phyloP scores from a whole-genome alignment of 2,113 vertebrate species.

The Limnothrissa miodon region DNA sequence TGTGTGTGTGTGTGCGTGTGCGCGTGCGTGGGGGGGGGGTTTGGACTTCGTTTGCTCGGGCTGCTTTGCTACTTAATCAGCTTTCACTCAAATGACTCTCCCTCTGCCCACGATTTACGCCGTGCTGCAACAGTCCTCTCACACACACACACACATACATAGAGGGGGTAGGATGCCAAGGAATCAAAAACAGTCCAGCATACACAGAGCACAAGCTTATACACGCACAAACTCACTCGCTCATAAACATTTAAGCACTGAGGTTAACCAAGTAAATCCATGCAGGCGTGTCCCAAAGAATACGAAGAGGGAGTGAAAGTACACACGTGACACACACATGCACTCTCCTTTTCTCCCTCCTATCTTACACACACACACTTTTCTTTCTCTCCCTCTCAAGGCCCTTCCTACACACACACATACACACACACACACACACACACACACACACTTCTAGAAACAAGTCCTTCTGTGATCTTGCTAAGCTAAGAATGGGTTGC shows the following conservation, averaged over 20 bases:
- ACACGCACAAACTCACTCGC: neutral
- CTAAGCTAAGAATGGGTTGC: too few relatives aligned
- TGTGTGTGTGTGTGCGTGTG: too few relatives aligned
- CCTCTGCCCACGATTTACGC: neutral
- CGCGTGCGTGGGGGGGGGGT: too few relatives aligned
- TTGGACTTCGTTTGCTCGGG: conserved; percentile 1
- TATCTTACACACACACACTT: neutral
- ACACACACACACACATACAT: neutral
- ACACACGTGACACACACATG: neutral
- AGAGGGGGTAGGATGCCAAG: neutral
- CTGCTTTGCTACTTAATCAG: neutral
- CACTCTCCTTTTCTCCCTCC: neutral
- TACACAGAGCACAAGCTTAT: neutral
- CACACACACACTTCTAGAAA: neutral
- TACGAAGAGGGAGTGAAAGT: neutral
- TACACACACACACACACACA: neutral
- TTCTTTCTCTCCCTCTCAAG: too few relatives aligned
- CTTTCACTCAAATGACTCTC: neutral
- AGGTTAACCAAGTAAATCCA: conserved; percentile 2
- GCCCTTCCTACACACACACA: neutral
- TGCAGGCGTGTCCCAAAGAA: neutral
- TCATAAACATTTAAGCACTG: neutral
- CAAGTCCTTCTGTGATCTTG: too few relatives aligned
- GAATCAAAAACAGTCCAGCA: neutral
- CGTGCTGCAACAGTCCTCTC: neutral